phyloP scores from a whole-genome alignment of 1,140 invertebrate genomes.

The Lethocerus indicus region DNA sequence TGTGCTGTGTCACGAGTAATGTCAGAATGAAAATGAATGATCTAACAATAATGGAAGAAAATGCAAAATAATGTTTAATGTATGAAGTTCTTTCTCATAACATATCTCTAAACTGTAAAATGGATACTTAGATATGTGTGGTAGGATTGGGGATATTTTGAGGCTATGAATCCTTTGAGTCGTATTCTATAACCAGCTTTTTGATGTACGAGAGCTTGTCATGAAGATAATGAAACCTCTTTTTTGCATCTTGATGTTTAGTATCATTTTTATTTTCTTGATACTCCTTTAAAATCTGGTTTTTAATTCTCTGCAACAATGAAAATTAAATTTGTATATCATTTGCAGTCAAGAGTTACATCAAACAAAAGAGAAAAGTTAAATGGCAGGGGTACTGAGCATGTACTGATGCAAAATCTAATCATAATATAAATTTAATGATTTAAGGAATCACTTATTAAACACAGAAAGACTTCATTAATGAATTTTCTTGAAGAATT shows the following conservation, averaged over 20 bases:
- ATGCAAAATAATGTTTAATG: background rate
- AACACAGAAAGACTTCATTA: background rate
- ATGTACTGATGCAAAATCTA: too few species aligned
- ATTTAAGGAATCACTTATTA: background rate
- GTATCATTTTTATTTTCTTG: slow-evolving; percentile 53
- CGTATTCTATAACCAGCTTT: slow-evolving; percentile 64
- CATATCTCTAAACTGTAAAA: background rate
- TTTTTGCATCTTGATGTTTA: slow-evolving; percentile 49
- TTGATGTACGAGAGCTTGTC: slow-evolving; percentile 83
- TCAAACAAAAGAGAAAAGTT: too few species aligned
- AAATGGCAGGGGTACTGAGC: too few species aligned
- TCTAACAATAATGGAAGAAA: too few species aligned
- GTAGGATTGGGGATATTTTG: background rate
- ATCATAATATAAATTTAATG: too few species aligned
- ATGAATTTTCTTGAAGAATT: background rate
- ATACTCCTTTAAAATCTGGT: slow-evolving; percentile 68
- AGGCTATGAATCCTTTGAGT: slow-evolving; percentile 23
- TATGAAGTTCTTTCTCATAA: background rate
- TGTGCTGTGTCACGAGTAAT: too few species aligned
- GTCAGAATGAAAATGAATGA: too few species aligned
- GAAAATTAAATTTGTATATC: background rate
- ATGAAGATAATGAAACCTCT: slow-evolving; percentile 69
- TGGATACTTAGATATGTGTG: slow-evolving; percentile 1
- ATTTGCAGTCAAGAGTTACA: too few species aligned
- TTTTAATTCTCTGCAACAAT: slow-evolving; percentile 41